These are phyloP conservation scores for Watsonalla binaria DNA, from an alignment of 2,888 invertebrate genomes.

Conservation along the genomic window DNA sequence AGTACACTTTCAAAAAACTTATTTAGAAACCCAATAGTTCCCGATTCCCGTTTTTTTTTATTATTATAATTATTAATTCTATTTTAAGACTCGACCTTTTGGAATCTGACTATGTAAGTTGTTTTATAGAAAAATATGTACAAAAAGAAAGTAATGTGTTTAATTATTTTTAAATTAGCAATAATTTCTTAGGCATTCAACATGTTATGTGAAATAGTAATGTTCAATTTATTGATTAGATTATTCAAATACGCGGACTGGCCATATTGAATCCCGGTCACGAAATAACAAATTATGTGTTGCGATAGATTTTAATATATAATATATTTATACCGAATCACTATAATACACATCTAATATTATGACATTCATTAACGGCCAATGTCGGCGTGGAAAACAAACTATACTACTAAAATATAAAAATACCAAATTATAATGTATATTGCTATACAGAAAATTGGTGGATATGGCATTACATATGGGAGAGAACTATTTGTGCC, in stretches of 20 bases:
- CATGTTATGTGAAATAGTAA: conserved; percentile 18
- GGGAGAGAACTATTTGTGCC: conserved; percentile 40
- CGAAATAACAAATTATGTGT: conserved; percentile 37
- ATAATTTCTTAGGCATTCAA: conserved; percentile 31
- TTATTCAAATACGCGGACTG: conserved; percentile 16
- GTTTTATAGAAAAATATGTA: conserved; percentile 48
- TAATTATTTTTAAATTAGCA: conserved; percentile 27
- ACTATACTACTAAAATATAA: conserved; percentile 52
- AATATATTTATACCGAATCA: conserved; percentile 53
- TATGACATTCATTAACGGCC: conserved; percentile 68
- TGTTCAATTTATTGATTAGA: conserved; percentile 6
- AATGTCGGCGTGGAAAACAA: conserved; percentile 52
- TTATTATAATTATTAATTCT: conserved; percentile 22
- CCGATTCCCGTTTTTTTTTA: conserved; percentile 31
- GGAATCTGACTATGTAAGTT: conserved; percentile 51
- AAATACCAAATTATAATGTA: conserved; percentile 42
- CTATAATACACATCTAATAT: conserved; percentile 71
- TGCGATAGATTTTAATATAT: conserved; percentile 44
- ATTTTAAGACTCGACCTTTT: conserved; percentile 35
- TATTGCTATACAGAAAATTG: conserved; percentile 40
- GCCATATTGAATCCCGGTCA: conserved; percentile 35
- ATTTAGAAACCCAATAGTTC: neutral
- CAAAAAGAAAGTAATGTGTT: conserved; percentile 36
- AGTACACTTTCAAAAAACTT: conserved; percentile 31
- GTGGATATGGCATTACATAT: conserved; percentile 6